Conservation (phyloP, 2,888 invertebrate species). For the Nephrotoma appendiculata region DNA sequence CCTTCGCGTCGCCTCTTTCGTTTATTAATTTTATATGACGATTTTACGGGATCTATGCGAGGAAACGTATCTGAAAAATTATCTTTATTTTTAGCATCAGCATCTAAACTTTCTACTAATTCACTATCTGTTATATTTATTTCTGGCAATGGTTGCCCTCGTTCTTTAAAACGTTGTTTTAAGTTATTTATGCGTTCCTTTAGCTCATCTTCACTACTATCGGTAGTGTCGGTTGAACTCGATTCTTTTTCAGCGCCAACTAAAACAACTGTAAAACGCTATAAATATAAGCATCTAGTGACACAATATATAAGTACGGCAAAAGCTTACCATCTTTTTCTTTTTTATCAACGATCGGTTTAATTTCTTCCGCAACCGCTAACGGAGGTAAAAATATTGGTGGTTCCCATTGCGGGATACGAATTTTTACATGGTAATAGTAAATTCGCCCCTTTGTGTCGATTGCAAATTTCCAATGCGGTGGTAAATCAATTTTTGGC, state of each 20-base stretch:
- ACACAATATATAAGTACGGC: not conserved
- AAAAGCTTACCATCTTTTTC: not conserved
- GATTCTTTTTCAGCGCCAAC: slow-evolving; percentile 1
- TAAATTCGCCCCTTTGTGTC: slow-evolving; percentile 75
- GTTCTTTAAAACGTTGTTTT: not conserved
- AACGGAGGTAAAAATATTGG: slow-evolving; percentile 31
- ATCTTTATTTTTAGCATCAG: not conserved
- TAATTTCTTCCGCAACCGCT: slow-evolving; percentile 28
- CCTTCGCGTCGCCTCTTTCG: slow-evolving; percentile 32
- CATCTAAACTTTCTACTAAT: not conserved
- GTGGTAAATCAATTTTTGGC: slow-evolving; percentile 52
- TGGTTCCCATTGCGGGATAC: slow-evolving; percentile 68
- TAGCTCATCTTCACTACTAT: slow-evolving; percentile 10
- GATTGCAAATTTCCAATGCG: slow-evolving; percentile 74
- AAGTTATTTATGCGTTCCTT: not conserved
- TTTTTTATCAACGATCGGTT: not conserved
- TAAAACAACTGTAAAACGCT: not conserved
- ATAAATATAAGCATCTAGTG: not conserved
- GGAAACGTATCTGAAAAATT: not conserved
- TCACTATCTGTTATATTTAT: not conserved
- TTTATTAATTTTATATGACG: not conserved
- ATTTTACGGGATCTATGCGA: not conserved
- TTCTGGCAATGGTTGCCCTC: not conserved
- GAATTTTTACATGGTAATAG: slow-evolving; percentile 74
- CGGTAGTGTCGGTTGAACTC: slow-evolving; percentile 11